A percentile compares a stretch with the other conserved stretches of the same genome.
phyloP scores from a whole-genome alignment of 2,888 invertebrate species.

The Druceiella hillmani region DNA sequence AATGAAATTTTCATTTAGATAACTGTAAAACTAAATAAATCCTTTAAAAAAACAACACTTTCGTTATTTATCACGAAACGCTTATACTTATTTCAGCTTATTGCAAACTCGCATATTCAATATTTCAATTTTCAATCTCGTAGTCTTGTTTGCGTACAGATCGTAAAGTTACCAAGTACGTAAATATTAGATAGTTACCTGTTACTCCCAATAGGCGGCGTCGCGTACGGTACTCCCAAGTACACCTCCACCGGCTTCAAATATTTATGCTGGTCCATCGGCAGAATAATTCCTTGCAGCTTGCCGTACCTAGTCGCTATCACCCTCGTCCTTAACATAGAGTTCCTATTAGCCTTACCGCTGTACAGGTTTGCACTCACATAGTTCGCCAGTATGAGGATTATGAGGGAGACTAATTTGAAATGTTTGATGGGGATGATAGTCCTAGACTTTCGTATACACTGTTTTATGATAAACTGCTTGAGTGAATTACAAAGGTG shows the following conservation, averaged over 20 bases:
- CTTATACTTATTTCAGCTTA: too few relatives aligned
- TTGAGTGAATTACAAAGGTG: conserved; percentile 49
- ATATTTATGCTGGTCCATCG: conserved; percentile 72
- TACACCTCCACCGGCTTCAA: conserved; percentile 76
- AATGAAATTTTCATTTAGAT: too few relatives aligned
- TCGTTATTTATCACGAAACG: too few relatives aligned
- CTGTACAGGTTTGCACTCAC: conserved; percentile 40
- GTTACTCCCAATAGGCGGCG: conserved; percentile 75
- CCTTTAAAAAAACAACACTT: too few relatives aligned
- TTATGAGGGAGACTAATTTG: conserved; percentile 35
- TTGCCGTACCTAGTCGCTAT: conserved; percentile 82
- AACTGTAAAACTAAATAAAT: too few relatives aligned
- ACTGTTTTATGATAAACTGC: conserved; percentile 30
- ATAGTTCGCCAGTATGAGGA: conserved; percentile 35
- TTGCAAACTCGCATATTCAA: too few relatives aligned
- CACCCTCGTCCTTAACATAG: conserved; percentile 70
- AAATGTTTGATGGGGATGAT: too few relatives aligned
- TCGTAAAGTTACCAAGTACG: too few relatives aligned
- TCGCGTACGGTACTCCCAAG: conserved; percentile 83
- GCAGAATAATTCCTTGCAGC: conserved; percentile 73
- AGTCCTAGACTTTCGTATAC: too few relatives aligned
- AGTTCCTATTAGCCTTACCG: conserved; percentile 47
- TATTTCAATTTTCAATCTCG: too few relatives aligned
- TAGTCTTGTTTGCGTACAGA: too few relatives aligned
- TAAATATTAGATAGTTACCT: conserved; percentile 54